Evolutionary conservation across 2,113 vertebrate genomes (phyloP).

Genomic region (Grammatotria lemairii): DNA sequence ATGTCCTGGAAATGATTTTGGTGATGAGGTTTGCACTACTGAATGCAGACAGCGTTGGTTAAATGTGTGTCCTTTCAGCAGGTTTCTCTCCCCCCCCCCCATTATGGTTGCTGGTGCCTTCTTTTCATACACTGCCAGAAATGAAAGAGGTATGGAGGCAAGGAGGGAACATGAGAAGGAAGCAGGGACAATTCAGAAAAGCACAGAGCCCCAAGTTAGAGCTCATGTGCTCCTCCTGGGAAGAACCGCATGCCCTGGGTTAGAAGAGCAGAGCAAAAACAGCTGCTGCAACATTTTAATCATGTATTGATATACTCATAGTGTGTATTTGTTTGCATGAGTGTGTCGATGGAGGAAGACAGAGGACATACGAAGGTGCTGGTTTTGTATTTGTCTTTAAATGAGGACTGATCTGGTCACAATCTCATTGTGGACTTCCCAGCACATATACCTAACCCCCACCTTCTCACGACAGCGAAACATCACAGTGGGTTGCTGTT

Average conservation of each 20-base stretch:
- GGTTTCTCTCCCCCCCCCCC: not conserved
- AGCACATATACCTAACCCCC: not conserved
- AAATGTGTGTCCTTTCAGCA: conserved; percentile 7
- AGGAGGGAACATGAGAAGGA: not conserved
- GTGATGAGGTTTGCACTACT: not conserved
- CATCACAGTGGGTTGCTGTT: not conserved
- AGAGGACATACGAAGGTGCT: conserved; percentile 8
- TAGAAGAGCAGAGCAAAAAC: conserved; percentile 43
- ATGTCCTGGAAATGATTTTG: conserved; percentile 24
- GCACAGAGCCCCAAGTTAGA: conserved; percentile 42
- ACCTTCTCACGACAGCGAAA: not conserved
- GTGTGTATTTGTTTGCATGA: not conserved
- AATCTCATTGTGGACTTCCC: not conserved
- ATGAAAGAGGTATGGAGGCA: conserved; percentile 10
- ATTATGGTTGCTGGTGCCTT: conserved; percentile 3
- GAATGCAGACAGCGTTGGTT: not conserved
- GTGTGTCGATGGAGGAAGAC: not conserved
- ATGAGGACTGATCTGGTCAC: not conserved
- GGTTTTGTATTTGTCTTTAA: conserved; percentile 18
- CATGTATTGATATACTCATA: not conserved
- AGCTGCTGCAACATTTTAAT: conserved; percentile 24
- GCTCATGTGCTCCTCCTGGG: conserved; percentile 40
- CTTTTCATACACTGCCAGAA: conserved; percentile 45
- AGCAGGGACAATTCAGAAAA: conserved; percentile 51
- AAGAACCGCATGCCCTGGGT: conserved; percentile 19